Conservation (phyloP, 2,888 invertebrate genomes). For the Pardosa pseudoannulata region DNA sequence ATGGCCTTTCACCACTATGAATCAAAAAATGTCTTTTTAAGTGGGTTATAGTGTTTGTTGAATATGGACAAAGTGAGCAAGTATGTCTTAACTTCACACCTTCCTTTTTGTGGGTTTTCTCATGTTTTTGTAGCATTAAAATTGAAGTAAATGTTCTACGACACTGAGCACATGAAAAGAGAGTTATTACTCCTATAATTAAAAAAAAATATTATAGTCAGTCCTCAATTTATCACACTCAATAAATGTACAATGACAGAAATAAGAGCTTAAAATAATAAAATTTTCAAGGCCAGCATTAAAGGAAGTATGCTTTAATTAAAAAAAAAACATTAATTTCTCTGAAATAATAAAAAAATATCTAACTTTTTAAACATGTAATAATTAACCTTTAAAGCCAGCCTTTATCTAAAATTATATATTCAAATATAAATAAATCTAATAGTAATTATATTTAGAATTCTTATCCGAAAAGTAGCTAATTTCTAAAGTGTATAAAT, state of each 20-base stretch:
- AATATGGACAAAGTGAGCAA: conserved; percentile 50
- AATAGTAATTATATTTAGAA: too few species aligned
- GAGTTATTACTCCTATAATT: conserved; percentile 40
- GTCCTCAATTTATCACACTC: neutral
- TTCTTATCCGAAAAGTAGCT: too few species aligned
- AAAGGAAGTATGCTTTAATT: too few species aligned
- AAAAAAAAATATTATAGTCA: neutral
- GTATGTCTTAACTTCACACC: conserved; percentile 38
- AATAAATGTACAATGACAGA: neutral
- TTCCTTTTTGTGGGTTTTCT: conserved; percentile 39
- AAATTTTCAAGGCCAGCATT: too few species aligned
- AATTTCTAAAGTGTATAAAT: too few species aligned
- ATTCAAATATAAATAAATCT: too few species aligned
- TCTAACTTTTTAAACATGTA: too few species aligned
- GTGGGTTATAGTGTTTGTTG: conserved; percentile 64
- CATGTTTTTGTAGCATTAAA: conserved; percentile 51
- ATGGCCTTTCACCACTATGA: conserved; percentile 58
- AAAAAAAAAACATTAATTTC: too few species aligned
- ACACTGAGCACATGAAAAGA: conserved; percentile 52
- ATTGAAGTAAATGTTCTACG: conserved; percentile 37
- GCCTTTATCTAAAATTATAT: too few species aligned
- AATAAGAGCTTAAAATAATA: too few species aligned
- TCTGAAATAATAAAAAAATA: too few species aligned
- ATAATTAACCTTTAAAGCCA: too few species aligned
- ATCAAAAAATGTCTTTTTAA: conserved; percentile 58